Evolutionary conservation across 37 sponge, comb jelly and placozoan species (phyloP), one percentile per base, ranked within the genome.

Genomic region (Beroe forskalii): DNA sequence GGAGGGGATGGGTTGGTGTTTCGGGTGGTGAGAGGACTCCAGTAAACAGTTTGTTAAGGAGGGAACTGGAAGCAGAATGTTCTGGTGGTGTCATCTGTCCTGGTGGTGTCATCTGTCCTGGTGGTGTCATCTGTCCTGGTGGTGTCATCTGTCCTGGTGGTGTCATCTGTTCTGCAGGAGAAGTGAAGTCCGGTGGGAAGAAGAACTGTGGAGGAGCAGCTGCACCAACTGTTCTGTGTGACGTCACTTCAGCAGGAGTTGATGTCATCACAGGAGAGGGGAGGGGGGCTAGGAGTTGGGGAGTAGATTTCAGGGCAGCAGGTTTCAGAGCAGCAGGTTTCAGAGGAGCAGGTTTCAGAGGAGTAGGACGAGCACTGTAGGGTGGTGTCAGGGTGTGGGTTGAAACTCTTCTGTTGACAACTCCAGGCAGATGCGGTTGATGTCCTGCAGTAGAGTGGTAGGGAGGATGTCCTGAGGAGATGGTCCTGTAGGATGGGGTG

Each of bases 171-270:
- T 63, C 25, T 24, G 66, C 27, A n/a, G 66, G 66, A 6, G 30
- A n/a, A 63, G 17, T 33, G 40, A 72, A 72, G 40, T 32, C 38
- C 6, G 40, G 40, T 20, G 76, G 76, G 40, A 72, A 72, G 76
- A 72, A 72, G 76, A 72, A 72, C 76, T 72, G 76, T 1, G 76
- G 76, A 38, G 76, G 22, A 36, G 76, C 3, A 8, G 12, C 22
- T 17, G 23, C 67, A 64, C 67, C 67, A 25, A 24, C n/a, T 12
- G 67, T 64, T 14, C 3, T 3, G 8, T 17, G 76, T 38, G 76
- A 27, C 6, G 39, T 72, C 1, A 36, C 27, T 14, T 4, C 40
- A 1, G 8, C 3, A 3, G 40, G 76, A 36, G 76, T 72, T 17
- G 76, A 72, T 17, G 76, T 20, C 40, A 37, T 20, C 8, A 72